Evolutionary conservation across 2,797 vertebrate species (phyloP).

Genomic region (Syndactyla subalaris): DNA sequence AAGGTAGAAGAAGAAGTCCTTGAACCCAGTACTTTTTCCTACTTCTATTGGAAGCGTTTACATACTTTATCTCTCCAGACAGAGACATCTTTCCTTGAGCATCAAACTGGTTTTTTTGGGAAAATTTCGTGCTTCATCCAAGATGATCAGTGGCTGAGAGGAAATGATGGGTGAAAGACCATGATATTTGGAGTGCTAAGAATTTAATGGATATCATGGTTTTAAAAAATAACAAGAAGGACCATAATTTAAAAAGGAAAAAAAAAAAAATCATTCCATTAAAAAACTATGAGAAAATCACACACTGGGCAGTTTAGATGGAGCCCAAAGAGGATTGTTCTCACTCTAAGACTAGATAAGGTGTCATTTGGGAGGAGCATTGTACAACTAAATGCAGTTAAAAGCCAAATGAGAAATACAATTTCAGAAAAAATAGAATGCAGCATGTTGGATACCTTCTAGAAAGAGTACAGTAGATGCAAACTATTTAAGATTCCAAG

Average conservation of each 20-base stretch:
- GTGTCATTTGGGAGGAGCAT: not conserved
- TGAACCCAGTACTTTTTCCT: not conserved
- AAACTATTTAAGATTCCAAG: not conserved
- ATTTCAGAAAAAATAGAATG: not conserved
- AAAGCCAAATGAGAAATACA: not conserved
- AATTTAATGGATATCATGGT: not conserved
- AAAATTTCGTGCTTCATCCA: not conserved
- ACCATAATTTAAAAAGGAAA: not conserved
- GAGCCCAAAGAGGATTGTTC: not conserved
- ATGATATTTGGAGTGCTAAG: not conserved
- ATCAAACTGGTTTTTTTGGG: not conserved
- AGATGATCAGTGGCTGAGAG: not conserved
- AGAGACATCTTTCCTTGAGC: not conserved
- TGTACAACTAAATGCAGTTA: not conserved
- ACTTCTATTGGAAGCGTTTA: not conserved
- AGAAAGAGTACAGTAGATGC: not conserved
- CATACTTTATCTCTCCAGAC: not conserved
- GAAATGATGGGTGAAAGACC: not conserved
- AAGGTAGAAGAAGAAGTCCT: not conserved
- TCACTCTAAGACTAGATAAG: not conserved
- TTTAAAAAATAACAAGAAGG: not conserved
- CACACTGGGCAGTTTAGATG: rapidly evolving
- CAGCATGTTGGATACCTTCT: not conserved
- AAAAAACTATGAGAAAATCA: not conserved
- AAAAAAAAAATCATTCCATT: rapidly evolving